Percentiles rank a stretch among this genome's conserved stretches.
Evolutionary conservation across 2,888 invertebrate genomes (phyloP).

Genomic region (Andricus curvator): DNA sequence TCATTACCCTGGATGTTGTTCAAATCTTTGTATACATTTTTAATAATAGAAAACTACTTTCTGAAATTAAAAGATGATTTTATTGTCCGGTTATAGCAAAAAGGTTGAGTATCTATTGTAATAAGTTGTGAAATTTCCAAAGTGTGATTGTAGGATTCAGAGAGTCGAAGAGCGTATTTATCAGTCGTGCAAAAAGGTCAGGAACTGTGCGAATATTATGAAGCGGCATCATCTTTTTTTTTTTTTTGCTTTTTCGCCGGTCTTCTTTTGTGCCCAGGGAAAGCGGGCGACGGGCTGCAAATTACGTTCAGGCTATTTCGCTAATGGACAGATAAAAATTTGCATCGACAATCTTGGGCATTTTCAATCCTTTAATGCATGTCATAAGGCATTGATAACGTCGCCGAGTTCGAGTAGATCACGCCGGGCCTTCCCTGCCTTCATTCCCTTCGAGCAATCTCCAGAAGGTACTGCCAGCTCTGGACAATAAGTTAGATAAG

Average conservation of each 20-base stretch:
- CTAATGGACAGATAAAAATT: slow-evolving; percentile 71
- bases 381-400: slow-evolving; percentile 70
- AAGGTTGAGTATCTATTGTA: background rate
- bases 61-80: background rate
- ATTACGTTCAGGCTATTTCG: slow-evolving; percentile 66
- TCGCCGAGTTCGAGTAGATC: slow-evolving; percentile 46
- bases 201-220: slow-evolving; percentile 48
- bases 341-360: slow-evolving; percentile 68
- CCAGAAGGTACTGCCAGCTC: slow-evolving; percentile 60
- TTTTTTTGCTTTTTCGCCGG: slow-evolving; percentile 40
- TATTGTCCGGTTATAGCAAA: background rate
- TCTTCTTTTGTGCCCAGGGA: slow-evolving; percentile 41
- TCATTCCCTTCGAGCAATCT: slow-evolving; percentile 59
- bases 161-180: slow-evolving; percentile 44
- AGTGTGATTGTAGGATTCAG: slow-evolving; percentile 41
- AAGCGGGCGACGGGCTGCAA: slow-evolving; percentile 50
- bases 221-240: slow-evolving; percentile 39
- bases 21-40: no score
- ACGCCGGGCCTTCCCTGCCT: slow-evolving; percentile 45
- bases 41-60: background rate
- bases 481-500: slow-evolving; percentile 70
- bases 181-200: background rate
- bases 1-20: no score
- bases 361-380: slow-evolving; percentile 70
- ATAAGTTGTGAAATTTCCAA: slow-evolving; percentile 42